Evolutionary conservation across 2,113 vertebrate genomes (phyloP), one percentile per base, ranked within the genome.

Genomic region (Macroglossus sobrinus): DNA sequence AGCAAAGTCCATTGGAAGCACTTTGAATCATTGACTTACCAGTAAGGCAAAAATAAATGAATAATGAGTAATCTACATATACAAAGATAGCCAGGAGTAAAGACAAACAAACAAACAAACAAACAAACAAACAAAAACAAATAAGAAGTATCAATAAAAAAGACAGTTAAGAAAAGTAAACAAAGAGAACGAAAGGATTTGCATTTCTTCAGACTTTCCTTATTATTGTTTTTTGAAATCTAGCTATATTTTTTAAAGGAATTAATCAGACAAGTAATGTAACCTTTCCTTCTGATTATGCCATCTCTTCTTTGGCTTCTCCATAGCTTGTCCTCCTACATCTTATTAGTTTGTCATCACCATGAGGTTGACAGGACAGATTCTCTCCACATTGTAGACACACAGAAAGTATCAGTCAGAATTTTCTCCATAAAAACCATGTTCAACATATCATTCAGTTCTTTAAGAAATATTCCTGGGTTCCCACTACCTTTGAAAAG

Each of bases 41-140:
- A 57, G 7, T 3, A 57, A 13, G 3, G n/a, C 33, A 64, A 22
- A 74, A 26, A 66, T 4, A 33, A 66, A 28, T 7, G 28, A 43
- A 45, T 1, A 4, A 5, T 0, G 9, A 79, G 30, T 13, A 26
- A 22, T 3, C 26, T 50, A 8, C 43, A 24, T 9, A 11, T 11
- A 16, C 4, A 11, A 30, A 33, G 18, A 19, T 9, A 3, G 5
- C 47, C 19, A 28, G 45, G 81, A 24, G 26, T 12, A 22, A 40
- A 14, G n/a, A 8, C 7, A 4, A n/a, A n/a, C 19, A 14, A 30
- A n/a, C n/a, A 30, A 28, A 35, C 18, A 38, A 35, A 35, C 10
- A 11, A 24, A n/a, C n/a, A n/a, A 14, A 8, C 7, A 4, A n/a
- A n/a, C 19, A 14, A 30, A 30, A 28, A 35, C 18, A 38, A 35